Base-by-base conservation (phyloP, 2,113 vertebrate genomes). In the Acrocephalus kingi region DNA sequence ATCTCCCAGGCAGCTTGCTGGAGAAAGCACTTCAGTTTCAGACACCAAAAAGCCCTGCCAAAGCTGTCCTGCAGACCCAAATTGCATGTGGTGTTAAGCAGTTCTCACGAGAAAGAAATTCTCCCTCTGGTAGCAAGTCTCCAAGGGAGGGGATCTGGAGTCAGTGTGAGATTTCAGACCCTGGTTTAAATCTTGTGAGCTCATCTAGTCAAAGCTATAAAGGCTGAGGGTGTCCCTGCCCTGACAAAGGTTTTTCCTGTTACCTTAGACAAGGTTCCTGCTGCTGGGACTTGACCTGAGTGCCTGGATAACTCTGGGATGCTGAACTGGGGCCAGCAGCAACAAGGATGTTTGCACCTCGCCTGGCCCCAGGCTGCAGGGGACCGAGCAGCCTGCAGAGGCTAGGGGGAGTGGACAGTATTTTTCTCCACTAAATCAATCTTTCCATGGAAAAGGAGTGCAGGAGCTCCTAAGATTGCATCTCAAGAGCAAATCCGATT, bases 21-120 rank as follows among this genome's bases (percentile, higher is more conserved):
- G 15, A 64, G 28, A 20, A 85, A 80, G 15, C 4, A 0, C 5
- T 2, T 27, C 7, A 6, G 7, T 28, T 39, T 39, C 64, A 66
- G 56, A 14, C 35, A n/a, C 5, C 33, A 80, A n/a, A 72, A 63
- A 52, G 2, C 59, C 23, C 25, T 0, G 0, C 41, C 27, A 52
- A 77, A 84, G 11, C 59, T 33, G 9, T 19, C 23, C 28, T 46
- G 46, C 61, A 87, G n/a, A 64, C 11, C 3, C 49, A 46, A 41
- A 24, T 12, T 66, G 4, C 10, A 9, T 1, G 7, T 9, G 10
- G n/a, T 46, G 6, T 33, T 78, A 4, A 59, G 46, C 2, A 2
- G 8, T 10, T 75, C 27, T 41, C 15, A 59, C 0, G 0, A 37
- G 15, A 59, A 61, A 52, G 15, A 37, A 16, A 63, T 27, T 41